Evolutionary conservation across 2,797 vertebrate genomes (phyloP), one percentile per base, ranked within the genome.

Genomic region (Myotis planiceps): DNA sequence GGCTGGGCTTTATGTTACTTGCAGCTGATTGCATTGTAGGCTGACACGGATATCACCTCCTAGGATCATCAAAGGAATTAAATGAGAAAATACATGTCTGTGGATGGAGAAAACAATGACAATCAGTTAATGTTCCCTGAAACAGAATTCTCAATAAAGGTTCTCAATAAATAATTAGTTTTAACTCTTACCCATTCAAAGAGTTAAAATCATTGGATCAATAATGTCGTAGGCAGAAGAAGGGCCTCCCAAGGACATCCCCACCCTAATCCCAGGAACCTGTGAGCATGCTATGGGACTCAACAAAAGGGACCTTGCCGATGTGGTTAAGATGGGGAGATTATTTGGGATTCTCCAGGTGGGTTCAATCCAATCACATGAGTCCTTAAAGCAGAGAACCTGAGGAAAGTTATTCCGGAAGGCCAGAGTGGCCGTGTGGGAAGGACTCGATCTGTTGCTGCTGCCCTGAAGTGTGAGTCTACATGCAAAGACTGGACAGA

Each of bases 21-120:
- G 63, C 7, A 79, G 68, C 72, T 93, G 55, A 95, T 65, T 81
- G 90, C 34, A 37, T 34, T 96, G 78, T 96, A 85, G 63, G 74
- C 60, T 94, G 42, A 90, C 37, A 60, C 1, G 23, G 21, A 9
- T 74, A 55, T 88, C 76, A 92, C 45, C 27, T 92, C 51, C 32
- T 8, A 55, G 42, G 14, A 27, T 86, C 53, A 87, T 92, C 23
- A 15, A 92, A 86, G 92, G 49, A 58, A 53, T 66, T 65, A 81
- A 80, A 72, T 78, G 49, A 84, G 71, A 76, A 68, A 66, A 80
- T 63, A 51, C 0, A 15, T 21, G n/a, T 84, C 84, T 81, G 4
- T 80, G 53, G 15, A 34, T 65, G 19, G n/a, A 95, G 74, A 51
- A 68, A 89, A 75, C 84, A 75, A 15, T 21, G 55, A 9, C 49